Percentiles rank a stretch among this genome's conserved stretches.
These are phyloP conservation scores for Thaleichthys pacificus DNA, from an alignment of 2,797 vertebrate species.

Conservation along the genomic window DNA sequence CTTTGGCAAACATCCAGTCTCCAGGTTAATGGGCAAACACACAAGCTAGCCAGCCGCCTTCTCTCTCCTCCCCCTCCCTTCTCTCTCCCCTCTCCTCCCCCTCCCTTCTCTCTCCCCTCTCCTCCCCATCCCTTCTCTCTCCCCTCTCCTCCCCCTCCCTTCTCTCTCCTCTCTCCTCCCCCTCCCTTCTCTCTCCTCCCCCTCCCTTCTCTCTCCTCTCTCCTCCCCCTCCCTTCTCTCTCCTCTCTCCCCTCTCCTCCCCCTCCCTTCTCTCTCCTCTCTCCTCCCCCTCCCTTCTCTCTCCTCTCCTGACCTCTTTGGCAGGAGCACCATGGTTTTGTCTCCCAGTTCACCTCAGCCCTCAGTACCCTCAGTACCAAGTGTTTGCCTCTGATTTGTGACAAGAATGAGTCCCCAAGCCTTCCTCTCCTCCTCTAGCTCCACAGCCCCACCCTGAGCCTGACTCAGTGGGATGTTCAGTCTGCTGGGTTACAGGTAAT, in stretches of 20 bases:
- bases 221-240: background rate
- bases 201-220: background rate
- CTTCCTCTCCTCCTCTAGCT: too few relatives aligned
- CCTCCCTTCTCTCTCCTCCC: background rate
- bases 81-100: background rate
- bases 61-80: background rate
- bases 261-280: background rate
- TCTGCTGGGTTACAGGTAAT: too few relatives aligned
- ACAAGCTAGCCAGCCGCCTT: slow-evolving; percentile 40
- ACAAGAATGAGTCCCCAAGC: too few relatives aligned
- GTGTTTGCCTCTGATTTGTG: too few relatives aligned
- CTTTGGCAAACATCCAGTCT: slow-evolving; percentile 61
- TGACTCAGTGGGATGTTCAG: too few relatives aligned
- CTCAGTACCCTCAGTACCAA: too few relatives aligned
- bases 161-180: background rate
- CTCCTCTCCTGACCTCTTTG: background rate
- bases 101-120: background rate
- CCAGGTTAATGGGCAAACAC: slow-evolving; percentile 64
- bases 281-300: background rate
- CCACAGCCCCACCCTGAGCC: too few relatives aligned
- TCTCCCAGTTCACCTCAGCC: too few relatives aligned
- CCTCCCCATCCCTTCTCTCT: background rate
- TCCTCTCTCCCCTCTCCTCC: background rate
- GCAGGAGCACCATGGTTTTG: background rate
- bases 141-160: background rate